A percentile compares a stretch with the other conserved stretches of the same genome.
Conservation (phyloP, 2,113 vertebrate genomes). For the Perccottus glenii region DNA sequence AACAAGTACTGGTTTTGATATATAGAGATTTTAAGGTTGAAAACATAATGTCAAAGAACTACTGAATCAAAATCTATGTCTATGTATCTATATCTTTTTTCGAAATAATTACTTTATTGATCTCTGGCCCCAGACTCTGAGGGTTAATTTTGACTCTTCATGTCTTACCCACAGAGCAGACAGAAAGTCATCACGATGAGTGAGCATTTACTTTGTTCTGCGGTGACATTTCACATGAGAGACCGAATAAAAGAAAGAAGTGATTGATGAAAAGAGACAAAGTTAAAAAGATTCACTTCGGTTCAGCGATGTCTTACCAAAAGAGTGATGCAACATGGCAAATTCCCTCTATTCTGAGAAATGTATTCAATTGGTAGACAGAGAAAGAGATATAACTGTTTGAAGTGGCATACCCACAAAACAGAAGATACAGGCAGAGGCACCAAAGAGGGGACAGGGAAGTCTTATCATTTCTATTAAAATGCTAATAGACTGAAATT, state of each 20-base stretch:
- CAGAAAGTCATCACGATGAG: conserved; percentile 1
- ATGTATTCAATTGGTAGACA: not conserved
- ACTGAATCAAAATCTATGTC: too few species aligned
- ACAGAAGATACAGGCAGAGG: not conserved
- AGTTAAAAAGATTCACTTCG: conserved; percentile 15
- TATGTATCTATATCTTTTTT: too few species aligned
- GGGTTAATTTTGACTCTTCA: not conserved
- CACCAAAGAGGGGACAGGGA: not conserved
- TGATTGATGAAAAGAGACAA: not conserved
- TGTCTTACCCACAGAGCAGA: not conserved
- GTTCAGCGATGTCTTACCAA: conserved; percentile 1
- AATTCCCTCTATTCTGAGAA: conserved; percentile 14
- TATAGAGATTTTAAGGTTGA: too few species aligned
- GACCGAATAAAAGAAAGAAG: not conserved
- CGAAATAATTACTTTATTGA: too few species aligned
- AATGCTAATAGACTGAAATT: conserved; percentile 61
- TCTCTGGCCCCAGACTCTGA: too few species aligned
- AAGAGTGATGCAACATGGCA: not conserved
- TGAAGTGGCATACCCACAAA: conserved; percentile 16
- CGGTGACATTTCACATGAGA: conserved; percentile 6
- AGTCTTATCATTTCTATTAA: conserved; percentile 54
- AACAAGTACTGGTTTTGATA: too few species aligned
- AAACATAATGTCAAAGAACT: not conserved
- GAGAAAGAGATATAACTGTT: conserved; percentile 4
- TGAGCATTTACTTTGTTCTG: not conserved